phyloP scores from a whole-genome alignment of 2,888 invertebrate species.

The Sicus ferrugineus region DNA sequence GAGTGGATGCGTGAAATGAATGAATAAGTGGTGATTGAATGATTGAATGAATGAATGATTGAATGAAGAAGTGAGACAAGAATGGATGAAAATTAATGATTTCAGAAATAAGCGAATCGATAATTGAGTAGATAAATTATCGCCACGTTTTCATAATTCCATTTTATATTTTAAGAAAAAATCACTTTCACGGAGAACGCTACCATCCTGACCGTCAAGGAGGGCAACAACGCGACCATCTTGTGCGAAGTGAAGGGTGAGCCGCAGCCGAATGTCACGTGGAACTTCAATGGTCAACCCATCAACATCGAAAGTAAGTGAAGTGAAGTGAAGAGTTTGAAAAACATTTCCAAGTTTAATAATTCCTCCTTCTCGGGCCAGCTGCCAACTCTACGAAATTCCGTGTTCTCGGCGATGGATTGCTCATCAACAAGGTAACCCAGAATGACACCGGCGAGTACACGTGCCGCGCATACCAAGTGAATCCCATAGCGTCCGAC shows the following conservation, averaged over 20 bases:
- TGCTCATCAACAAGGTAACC: constrained; percentile 68
- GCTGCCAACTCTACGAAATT: constrained; percentile 62
- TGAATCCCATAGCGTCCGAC: constrained; percentile 66
- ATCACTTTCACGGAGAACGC: constrained; percentile 69
- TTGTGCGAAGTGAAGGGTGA: constrained; percentile 65
- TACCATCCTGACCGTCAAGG: constrained; percentile 65
- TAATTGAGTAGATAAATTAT: neutral
- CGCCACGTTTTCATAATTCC: constrained; percentile 5
- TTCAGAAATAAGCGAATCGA: neutral
- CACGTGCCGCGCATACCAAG: constrained; percentile 69
- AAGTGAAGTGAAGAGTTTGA: neutral
- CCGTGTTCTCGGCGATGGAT: constrained; percentile 67
- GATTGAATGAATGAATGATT: neutral
- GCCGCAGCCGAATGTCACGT: constrained; percentile 64
- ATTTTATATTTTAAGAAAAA: constrained; percentile 62
- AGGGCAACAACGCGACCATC: constrained; percentile 66
- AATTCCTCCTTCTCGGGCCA: constrained; percentile 25
- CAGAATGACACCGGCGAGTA: constrained; percentile 69
- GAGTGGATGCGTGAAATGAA: neutral
- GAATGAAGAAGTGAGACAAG: neutral
- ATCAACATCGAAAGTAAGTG: constrained; percentile 57
- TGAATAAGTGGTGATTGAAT: neutral
- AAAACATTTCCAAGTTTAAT: constrained; percentile 7
- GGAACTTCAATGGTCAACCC: constrained; percentile 65
- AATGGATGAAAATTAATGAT: neutral